Base-by-base conservation (phyloP, 2,797 vertebrate species). In the Rhabdomys pumilio region DNA sequence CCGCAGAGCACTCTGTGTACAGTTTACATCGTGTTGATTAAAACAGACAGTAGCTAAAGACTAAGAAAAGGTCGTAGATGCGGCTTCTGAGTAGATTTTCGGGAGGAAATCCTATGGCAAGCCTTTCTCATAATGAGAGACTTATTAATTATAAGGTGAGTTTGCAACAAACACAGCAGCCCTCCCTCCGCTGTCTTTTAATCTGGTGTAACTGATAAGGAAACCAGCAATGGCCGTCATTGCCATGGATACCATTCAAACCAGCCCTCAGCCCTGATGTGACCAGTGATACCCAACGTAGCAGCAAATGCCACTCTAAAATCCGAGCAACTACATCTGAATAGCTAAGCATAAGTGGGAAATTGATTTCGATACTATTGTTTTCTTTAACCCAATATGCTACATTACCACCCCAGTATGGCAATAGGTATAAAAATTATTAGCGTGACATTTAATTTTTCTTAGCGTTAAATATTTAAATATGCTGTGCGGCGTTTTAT, bases 351-450 rank as follows among this genome's bases (percentile, higher is more conserved):
- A 12, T 17, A 80, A 53, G 6, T 20, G 34, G 57, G 22, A 63
- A 67, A 76, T 89, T 83, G 57, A 90, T n/a, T 44, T 89, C 13
- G 53, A n/a, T 38, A 59, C 41, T 15, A 61, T n/a, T 41, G 22
- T 44, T 89, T 92, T 89, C 61, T 92, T 91, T 79, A 93, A 90
- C 44, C 41, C 26, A 93, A 24, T 55, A 44, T 47, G 55, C 19
- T 79, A 75, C 44, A 79, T 38, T 57, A 63, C 14, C 11, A n/a
- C 59, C 61, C 82, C 41, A 65, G 80, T 12, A 88, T 65, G 26
- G 20, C 22, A 87, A 81, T 75, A 81, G 59, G 29, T 65, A 59
- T 50, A 38, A 72, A 81, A 93, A 57, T 47, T 41, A 87, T 67
- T 73, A 67, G 34, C 20, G 13, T 34, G 4, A 63, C 3, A 61